phyloP scores from a whole-genome alignment of 23 tunicate genomes.

The Oikopleura dioica region DNA sequence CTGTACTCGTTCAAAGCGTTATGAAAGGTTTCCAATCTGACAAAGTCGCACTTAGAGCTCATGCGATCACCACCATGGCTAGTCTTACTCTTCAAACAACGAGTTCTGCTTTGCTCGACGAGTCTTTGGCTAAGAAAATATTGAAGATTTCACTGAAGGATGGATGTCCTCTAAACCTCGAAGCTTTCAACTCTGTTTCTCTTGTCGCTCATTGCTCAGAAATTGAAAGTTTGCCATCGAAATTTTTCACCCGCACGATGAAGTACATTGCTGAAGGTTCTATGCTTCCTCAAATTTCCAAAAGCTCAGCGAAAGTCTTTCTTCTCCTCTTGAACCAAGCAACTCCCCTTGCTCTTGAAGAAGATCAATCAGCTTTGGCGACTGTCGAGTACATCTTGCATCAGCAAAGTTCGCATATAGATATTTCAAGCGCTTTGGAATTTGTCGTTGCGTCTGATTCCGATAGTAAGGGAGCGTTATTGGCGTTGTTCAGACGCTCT shows the following conservation, averaged over 20 bases:
- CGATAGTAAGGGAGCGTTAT: no score
- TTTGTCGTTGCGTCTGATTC: no score
- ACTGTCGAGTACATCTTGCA: no score
- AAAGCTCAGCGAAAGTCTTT: no score
- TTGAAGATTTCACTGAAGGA: not conserved
- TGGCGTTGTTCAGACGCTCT: no score
- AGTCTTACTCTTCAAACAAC: not conserved
- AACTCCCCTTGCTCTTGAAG: no score
- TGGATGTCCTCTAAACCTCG: not conserved
- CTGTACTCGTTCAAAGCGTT: not conserved
- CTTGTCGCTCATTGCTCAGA: not conserved
- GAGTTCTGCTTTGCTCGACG: not conserved
- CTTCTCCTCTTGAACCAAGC: no score
- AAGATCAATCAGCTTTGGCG: no score
- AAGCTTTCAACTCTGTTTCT: not conserved
- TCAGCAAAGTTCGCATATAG: no score
- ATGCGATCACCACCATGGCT: not conserved
- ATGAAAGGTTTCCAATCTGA: not conserved
- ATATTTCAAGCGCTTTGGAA: no score
- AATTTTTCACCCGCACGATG: not conserved
- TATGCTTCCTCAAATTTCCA: no score
- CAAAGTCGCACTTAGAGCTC: not conserved
- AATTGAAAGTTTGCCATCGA: not conserved
- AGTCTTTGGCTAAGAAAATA: not conserved
- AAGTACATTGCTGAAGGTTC: not conserved